These are phyloP conservation scores for Tamandua tetradactyla DNA, from an alignment of 2,797 vertebrate genomes.

Conservation along the genomic window DNA sequence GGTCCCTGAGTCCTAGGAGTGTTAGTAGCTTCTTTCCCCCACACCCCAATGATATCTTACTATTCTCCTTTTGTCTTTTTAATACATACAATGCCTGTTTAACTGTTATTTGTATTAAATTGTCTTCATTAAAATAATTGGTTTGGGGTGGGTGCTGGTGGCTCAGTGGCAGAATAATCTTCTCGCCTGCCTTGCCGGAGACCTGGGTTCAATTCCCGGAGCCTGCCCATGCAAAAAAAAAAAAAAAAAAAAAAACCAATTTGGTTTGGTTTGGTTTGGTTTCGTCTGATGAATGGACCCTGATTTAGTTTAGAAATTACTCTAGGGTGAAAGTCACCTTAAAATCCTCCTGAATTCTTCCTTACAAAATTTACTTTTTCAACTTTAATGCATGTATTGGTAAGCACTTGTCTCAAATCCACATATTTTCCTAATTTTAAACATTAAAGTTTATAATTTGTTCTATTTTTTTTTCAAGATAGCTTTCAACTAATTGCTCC, in stretches of 20 bases:
- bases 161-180: no score
- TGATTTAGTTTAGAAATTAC: not conserved
- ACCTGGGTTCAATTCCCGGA: no score
- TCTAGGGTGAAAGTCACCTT: not conserved
- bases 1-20: not conserved
- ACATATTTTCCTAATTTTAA: not conserved
- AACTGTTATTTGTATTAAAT: not conserved
- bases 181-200: no score
- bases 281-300: not conserved
- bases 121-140: not conserved
- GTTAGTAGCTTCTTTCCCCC: not conserved
- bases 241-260: no score
- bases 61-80: not conserved
- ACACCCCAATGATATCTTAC: not conserved
- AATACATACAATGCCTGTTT: not conserved
- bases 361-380: not conserved
- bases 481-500: not conserved
- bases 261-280: no score
- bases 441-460: not conserved
- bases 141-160: no score
- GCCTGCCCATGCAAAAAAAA: no score
- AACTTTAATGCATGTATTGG: not conserved
- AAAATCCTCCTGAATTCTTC: not conserved
- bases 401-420: not conserved
- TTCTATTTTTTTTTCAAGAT: not conserved